A percentile compares a stretch with the other conserved stretches of the same genome.
These are phyloP conservation scores for Diuraphis noxia DNA, from an alignment of 1,140 invertebrate species.

Conservation along the genomic window DNA sequence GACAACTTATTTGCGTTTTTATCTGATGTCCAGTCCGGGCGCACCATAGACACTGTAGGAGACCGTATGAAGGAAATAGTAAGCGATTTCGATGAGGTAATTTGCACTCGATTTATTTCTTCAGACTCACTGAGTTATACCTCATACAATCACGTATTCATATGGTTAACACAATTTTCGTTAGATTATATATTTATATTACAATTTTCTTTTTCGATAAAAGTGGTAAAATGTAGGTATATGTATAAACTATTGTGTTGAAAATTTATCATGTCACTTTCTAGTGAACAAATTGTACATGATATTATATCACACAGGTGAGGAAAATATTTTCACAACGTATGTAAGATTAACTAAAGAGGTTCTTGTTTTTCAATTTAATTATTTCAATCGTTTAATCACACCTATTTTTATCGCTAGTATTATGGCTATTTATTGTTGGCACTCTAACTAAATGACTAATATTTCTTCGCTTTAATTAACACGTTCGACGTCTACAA, in stretches of 20 bases:
- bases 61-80: slow-evolving; percentile 81
- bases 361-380: background rate
- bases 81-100: slow-evolving; percentile 74
- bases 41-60: slow-evolving; percentile 79
- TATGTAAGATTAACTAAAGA: background rate
- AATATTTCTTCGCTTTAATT: background rate
- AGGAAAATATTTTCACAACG: background rate
- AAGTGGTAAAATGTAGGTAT: background rate
- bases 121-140: background rate
- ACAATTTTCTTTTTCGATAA: background rate
- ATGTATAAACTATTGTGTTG: background rate
- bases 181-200: background rate
- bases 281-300: background rate
- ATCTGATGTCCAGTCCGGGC: slow-evolving; percentile 73
- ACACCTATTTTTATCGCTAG: background rate
- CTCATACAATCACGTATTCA: background rate
- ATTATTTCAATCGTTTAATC: background rate
- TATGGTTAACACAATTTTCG: background rate
- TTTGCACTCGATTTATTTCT: slow-evolving; percentile 32
- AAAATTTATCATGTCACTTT: background rate
- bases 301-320: background rate
- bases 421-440: background rate
- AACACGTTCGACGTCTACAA: background rate
- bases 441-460: background rate
- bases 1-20: slow-evolving; percentile 93